Base-by-base conservation (phyloP, 2,888 invertebrate species). In the Timandra comae region DNA sequence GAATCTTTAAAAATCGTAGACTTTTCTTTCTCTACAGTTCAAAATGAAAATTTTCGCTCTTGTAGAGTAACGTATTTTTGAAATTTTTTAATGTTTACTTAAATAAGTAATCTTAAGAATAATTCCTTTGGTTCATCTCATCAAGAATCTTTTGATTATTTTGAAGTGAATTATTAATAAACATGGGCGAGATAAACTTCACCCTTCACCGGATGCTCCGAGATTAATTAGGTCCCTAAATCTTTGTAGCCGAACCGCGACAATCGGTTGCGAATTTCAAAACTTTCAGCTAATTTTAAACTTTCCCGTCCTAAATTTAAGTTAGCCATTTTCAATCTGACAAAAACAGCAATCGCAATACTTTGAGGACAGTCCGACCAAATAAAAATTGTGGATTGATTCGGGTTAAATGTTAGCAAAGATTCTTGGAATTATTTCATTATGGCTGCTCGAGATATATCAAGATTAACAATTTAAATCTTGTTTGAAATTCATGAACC, bases 211-310 rank as follows among this genome's bases (percentile, higher is more conserved):
- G 59, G 56, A 62, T 59, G 56, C 53, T 53, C 47, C 35, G 44
- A 56, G 56, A 63, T 60, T 63, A 65, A 67, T 65, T 56, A 63
- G 61, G 52, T 53, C 55, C 55, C 53, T 55, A 61, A 66, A 62
- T 63, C 63, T 54, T 58, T 48, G 56, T 53, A 49, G 52, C 51
- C 51, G 52, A 54, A 60, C 58, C 65, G 54, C 59, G 61, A 58
- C 65, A 56, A 53, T 48, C 54, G 43, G 33, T 47, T 36, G 51
- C 38, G 38, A 47, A 47, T 47, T 54, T 47, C 37, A 49, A 52
- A 64, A 62, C 48, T 61, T 56, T 35, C 44, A 58, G 50, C 56
- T 54, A 52, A 63, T 63, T 46, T 51, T 42, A 50, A 59, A 60
- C 55, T 55, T 51, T 13, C 23, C 10, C 29, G 42, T 49, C 42